phyloP scores from a whole-genome alignment of 2,888 invertebrate species.

The Lepidonotus clava region DNA sequence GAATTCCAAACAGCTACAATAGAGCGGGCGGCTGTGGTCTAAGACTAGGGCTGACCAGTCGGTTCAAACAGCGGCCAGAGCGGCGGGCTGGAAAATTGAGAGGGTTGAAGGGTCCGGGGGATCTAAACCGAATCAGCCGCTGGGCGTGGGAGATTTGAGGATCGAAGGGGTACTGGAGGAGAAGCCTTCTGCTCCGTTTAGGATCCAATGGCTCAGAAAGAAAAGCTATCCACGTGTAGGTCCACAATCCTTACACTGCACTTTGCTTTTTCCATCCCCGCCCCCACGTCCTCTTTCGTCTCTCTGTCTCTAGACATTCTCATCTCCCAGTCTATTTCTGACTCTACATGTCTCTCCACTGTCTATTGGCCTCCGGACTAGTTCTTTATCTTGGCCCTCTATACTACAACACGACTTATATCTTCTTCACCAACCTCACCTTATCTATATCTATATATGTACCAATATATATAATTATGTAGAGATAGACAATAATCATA shows the following conservation, averaged over 20 bases:
- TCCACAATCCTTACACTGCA: neutral
- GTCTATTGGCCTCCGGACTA: no score
- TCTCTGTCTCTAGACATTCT: neutral
- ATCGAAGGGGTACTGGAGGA: conserved; percentile 35
- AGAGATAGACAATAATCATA: neutral
- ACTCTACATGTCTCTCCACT: no score
- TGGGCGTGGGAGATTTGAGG: conserved; percentile 40
- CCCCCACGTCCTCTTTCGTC: neutral
- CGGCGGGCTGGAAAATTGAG: conserved; percentile 36
- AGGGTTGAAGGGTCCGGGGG: conserved; percentile 26
- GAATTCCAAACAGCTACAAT: conserved; percentile 38
- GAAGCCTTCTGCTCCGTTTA: conserved; percentile 44
- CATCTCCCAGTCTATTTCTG: no score
- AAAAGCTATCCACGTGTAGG: conserved; percentile 25
- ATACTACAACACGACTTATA: no score
- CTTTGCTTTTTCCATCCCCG: conserved; percentile 16
- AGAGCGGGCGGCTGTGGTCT: no score
- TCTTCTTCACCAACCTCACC: no score
- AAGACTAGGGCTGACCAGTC: no score
- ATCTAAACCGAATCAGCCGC: conserved; percentile 21
- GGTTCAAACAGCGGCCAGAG: neutral
- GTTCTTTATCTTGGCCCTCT: no score
- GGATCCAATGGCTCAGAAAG: conserved; percentile 40
- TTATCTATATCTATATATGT: neutral
- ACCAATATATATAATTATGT: neutral